Conservation (phyloP, 1,140 invertebrate species). For the Saxidomus purpurata region DNA sequence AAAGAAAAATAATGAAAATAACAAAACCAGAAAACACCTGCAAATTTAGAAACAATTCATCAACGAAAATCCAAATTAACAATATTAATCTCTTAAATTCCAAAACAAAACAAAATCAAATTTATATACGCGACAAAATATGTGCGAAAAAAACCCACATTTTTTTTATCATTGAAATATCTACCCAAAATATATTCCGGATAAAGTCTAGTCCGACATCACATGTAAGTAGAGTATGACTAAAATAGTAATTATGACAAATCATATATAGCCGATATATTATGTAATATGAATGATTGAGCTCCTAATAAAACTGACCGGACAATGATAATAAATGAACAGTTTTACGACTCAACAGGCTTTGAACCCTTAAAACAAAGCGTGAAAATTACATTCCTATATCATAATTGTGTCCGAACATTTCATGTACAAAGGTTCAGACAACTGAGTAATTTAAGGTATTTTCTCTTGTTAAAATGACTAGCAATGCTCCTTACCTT, state of each 20-base stretch:
- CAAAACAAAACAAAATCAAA: no score
- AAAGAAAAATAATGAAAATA: background rate
- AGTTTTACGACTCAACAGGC: conserved; percentile 9
- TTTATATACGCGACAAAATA: no score
- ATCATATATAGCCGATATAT: conserved; percentile 36
- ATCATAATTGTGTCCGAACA: conserved; percentile 15
- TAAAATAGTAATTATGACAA: background rate
- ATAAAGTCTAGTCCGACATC: background rate
- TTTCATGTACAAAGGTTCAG: conserved; percentile 14
- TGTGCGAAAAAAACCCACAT: no score
- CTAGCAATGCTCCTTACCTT: no score
- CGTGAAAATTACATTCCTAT: conserved; percentile 53
- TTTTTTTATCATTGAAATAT: no score
- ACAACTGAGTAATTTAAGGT: no score
- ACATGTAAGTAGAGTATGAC: background rate
- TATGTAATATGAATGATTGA: conserved; percentile 59
- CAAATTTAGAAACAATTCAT: background rate
- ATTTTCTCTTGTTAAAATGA: no score
- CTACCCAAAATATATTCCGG: background rate
- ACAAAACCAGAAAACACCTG: background rate
- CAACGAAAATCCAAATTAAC: no score
- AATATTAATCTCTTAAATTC: no score
- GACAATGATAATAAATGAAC: conserved; percentile 9
- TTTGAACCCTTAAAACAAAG: conserved; percentile 51
- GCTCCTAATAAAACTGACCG: background rate